These are phyloP conservation scores for Oenanthe melanoleuca DNA, from an alignment of 2,113 vertebrate genomes.

Conservation along the genomic window DNA sequence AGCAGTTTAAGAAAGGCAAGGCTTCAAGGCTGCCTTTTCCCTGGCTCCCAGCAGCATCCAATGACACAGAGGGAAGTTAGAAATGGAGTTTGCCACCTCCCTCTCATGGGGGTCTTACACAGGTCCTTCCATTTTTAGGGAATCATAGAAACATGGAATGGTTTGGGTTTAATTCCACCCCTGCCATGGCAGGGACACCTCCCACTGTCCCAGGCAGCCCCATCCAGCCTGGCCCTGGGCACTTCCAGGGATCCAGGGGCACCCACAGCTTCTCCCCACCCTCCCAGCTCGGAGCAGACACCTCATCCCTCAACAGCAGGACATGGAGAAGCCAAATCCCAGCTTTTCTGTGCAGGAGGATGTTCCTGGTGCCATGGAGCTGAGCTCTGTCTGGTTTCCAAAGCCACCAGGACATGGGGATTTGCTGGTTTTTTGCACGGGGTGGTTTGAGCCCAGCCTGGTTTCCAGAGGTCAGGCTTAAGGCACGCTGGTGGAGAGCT, in stretches of 20 bases:
- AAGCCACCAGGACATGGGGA: not conserved
- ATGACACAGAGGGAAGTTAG: not conserved
- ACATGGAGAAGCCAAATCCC: not conserved
- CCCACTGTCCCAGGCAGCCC: accelerated
- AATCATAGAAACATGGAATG: not conserved
- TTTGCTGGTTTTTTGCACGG: not conserved
- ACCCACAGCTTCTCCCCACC: not conserved
- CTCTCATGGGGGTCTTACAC: accelerated
- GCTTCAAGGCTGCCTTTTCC: too few species aligned
- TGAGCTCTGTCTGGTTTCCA: not conserved
- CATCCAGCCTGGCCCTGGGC: accelerated
- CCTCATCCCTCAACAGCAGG: not conserved
- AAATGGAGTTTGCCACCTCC: not conserved
- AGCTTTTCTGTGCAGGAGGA: not conserved
- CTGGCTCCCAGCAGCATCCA: too few species aligned
- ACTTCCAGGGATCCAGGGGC: not conserved
- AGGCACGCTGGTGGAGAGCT: not conserved
- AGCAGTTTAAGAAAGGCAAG: too few species aligned
- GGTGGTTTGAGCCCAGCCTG: not conserved
- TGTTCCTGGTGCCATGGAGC: not conserved
- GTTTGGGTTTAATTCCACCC: not conserved
- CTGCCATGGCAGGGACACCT: not conserved
- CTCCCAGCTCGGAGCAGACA: not conserved
- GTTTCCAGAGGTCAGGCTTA: not conserved
- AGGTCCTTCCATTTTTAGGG: not conserved